Base-by-base conservation (phyloP, 2,888 invertebrate genomes). In the Drosophila kanekoi region DNA sequence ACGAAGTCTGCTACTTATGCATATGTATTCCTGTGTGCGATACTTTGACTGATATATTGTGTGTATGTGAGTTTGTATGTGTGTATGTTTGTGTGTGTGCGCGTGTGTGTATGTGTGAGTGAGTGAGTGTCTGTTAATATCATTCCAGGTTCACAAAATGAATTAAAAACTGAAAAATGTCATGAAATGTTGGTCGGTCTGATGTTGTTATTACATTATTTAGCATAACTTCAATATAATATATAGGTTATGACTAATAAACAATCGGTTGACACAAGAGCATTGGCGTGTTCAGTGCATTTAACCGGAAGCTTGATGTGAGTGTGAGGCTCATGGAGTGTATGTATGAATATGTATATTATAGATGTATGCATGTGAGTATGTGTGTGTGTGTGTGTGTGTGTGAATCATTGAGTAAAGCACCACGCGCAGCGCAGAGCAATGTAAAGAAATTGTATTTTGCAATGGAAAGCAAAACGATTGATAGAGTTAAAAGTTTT, bases 371-470 rank as follows among this genome's bases (percentile, higher is more conserved):
- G 60, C 48, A 14, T 61, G 33, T 65, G 58, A 51, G 60, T 23
- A 41, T 43, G 20, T 51, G 41, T 38, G 9, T 54, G n/a, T 48
- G 48, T 49, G 32, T 16, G 41, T n/a, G n/a, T 33, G 47, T 62
- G 38, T 45, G 13, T 41, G n/a, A 51, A 58, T 18, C 11, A 38
- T 56, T 58, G 59, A 60, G 52, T 51, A 83, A 84, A 84, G 89
- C 83, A 84, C 84, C 89, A 70, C 83, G 87, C 89, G 83, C 84
- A 71, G 89, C 28, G 28, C 88, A 66, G 77, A 75, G 59, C 59
- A 57, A 41, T 58, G 37, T 52, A 64, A 62, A 63, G 45, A 63
- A 49, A 63, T 41, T 81, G 65, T 78, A 67, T 87, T 82, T 84
- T 83, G 66, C 75, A 68, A 60, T 8, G 28, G 47, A 64, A 67